Evolutionary conservation across 2,113 vertebrate species (phyloP), one percentile per base, ranked within the genome.

Genomic region (Silurus glanis): DNA sequence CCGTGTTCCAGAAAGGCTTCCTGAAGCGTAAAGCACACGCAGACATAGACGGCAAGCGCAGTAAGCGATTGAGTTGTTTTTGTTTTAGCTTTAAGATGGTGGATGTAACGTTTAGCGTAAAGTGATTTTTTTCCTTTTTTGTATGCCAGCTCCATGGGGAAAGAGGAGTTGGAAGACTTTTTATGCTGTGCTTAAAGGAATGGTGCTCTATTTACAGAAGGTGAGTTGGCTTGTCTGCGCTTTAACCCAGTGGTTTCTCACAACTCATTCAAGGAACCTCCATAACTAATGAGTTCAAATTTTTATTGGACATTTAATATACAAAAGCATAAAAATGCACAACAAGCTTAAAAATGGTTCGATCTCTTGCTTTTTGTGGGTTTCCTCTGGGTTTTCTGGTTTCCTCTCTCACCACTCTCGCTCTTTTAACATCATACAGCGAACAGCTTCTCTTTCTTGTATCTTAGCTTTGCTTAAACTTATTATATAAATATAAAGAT

Each of bases 81-180:
- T 25, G 5, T 25, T 28, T 56, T 37, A 10, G 51, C 17, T 58
- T 37, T 8, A 14, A n/a, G 53, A 14, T 25, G 5, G 47, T 28
- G 66, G 12, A 14, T 78, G 45, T 49, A 75, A 37, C 80, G 61
- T 71, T 49, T n/a, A n/a, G 23, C 12, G 16, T 17, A 28, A 61
- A 53, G 12, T 56, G n/a, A 66, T 16, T 74, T 7, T 56, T 10
- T n/a, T 75, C 9, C 19, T 72, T 19, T 1, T 80, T 47, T 88
- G 76, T 90, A 37, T 84, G 79, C n/a, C 91, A 98, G 97, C 97
- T 0, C 97, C 97, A 0, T 97, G 97, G 97, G 97, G 97, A 9
- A 97, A 96, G 84, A 93, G 97, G 19, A 91, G 97, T 91, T 99
- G 97, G 97, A 98, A 97, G 91, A 94, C 94, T 13, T 97, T 97